Base-by-base conservation (phyloP, 2,797 vertebrate species). In the Onychomys leucogaster region DNA sequence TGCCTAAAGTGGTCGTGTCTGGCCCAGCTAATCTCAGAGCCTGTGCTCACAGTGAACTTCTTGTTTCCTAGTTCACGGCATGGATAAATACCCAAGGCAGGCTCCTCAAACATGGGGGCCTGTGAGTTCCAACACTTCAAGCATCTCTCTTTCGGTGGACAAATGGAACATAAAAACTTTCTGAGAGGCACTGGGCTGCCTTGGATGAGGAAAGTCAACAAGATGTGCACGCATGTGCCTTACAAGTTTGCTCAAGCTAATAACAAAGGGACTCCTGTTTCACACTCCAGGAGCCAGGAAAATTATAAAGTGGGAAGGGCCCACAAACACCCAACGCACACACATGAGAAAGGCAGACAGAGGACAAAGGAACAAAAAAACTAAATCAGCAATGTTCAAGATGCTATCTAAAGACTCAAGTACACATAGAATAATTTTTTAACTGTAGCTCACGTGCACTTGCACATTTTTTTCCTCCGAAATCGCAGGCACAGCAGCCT, bases 201-300 rank as follows among this genome's bases (percentile, higher is more conserved):
- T 88, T 80, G 25, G 12, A 63, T 29, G 19, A 85, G 65, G 57
- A n/a, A 23, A 73, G 29, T 23, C 63, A 21, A 69, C 32, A 67
- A 91, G 49, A 80, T 65, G 43, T 82, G 65, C 12, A 25, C 55
- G 69, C 12, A 25, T 61, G 69, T 82, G 34, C 37, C 21, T 76
- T 91, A 32, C 17, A 85, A 76, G 21, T 78, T 19, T 83, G 37
- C 59, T 95, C 52, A 29, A 89, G 55, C 69, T 41, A 94, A 80
- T 86, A 94, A 81, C 83, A 89, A 94, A 92, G 67, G 59, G 94
- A 96, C 11, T 37, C 37, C 14, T 96, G 5, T 65, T 91, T 89
- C n/a, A 21, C 52, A 89, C 14, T 52, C 71, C n/a, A 84, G 83
- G 5, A 86, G 89, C 32, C n/a, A 75, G 32, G 49, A 91, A 52